Percentiles rank a stretch among this genome's conserved stretches.
phyloP scores from a whole-genome alignment of 2,113 vertebrate genomes.

The Prunella himalayana region DNA sequence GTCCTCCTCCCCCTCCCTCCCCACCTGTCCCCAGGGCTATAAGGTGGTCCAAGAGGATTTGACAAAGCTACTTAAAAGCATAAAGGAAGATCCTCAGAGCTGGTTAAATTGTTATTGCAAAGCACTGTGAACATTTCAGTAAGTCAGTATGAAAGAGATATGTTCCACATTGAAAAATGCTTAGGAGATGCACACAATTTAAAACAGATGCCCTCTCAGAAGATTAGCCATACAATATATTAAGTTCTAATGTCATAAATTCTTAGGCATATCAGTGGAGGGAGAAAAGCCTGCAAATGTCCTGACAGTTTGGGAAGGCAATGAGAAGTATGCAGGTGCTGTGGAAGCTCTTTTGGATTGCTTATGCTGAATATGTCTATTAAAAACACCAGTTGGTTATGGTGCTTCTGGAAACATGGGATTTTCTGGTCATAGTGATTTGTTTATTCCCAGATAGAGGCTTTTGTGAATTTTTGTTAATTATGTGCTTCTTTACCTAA shows the following conservation, averaged over 20 bases:
- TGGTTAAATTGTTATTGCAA: not conserved
- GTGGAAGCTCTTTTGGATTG: not conserved
- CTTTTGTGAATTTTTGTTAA: not conserved
- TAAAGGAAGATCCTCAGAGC: not conserved
- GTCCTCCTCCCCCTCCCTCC: not conserved
- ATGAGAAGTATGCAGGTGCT: not conserved
- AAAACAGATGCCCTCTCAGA: not conserved
- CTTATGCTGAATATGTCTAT: not conserved
- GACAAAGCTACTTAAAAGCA: not conserved
- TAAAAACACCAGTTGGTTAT: not conserved
- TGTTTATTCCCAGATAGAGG: not conserved
- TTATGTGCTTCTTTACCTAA: not conserved
- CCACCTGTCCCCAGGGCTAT: rapidly evolving
- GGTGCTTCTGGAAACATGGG: not conserved
- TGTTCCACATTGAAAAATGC: not conserved
- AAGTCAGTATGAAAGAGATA: not conserved
- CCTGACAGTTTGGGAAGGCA: not conserved
- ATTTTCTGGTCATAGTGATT: not conserved
- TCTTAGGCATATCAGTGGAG: not conserved
- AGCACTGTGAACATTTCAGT: not conserved
- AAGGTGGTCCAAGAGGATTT: not conserved
- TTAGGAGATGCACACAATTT: not conserved
- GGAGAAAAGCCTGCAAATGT: not conserved
- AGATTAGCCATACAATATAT: not conserved
- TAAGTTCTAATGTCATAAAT: not conserved